Conservation (phyloP, 2,888 invertebrate genomes). For the Cryptus viduatorius region DNA sequence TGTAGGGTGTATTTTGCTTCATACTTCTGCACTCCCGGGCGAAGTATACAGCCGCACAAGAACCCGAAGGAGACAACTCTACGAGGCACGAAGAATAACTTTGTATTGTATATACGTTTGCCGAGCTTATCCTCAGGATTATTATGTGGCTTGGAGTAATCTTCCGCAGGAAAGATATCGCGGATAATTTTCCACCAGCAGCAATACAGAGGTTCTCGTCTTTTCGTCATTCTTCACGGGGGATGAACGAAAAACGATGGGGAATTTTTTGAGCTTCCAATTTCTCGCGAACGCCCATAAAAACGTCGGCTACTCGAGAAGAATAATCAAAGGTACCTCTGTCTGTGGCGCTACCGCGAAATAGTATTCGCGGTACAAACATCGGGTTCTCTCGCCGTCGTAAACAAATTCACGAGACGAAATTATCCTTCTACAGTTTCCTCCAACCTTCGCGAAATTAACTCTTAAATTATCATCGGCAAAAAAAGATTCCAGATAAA, state of each 20-base stretch:
- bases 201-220: neutral
- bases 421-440: conserved; percentile 14
- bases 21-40: conserved; percentile 2
- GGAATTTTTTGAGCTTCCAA: no score
- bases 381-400: conserved; percentile 46
- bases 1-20: conserved; percentile 52
- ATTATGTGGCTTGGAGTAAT: neutral
- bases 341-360: conserved; percentile 67
- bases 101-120: neutral
- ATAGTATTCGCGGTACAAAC: conserved; percentile 73
- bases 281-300: no score
- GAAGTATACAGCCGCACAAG: neutral
- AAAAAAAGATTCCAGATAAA: neutral
- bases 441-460: neutral
- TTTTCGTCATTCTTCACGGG: no score
- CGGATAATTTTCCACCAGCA: neutral
- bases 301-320: conserved; percentile 1
- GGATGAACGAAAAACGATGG: no score
- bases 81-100: conserved; percentile 25
- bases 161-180: no score
- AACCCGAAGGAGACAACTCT: conserved; percentile 32
- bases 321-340: conserved; percentile 66
- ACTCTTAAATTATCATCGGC: neutral
- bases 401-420: conserved; percentile 27
- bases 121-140: neutral